These are phyloP conservation scores for Balanococcus diminutus DNA, from an alignment of 2,888 invertebrate species.

Conservation along the genomic window DNA sequence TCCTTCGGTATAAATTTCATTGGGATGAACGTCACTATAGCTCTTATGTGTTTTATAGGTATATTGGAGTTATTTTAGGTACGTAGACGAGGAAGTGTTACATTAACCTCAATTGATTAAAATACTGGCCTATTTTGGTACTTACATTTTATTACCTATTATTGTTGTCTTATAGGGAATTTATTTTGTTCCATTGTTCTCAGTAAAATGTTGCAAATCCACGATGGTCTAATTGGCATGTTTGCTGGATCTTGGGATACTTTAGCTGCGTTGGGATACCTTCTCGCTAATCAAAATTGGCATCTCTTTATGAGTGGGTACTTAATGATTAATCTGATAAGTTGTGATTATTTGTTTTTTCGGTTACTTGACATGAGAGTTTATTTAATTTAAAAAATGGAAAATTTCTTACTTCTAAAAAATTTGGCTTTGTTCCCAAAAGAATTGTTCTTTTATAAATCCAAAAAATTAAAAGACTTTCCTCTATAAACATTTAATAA, in stretches of 20 bases:
- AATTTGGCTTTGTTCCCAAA: no score
- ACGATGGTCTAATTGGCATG: conserved; percentile 58
- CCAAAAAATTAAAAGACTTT: no score
- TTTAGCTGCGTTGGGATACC: conserved; percentile 53
- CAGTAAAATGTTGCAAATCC: conserved; percentile 56
- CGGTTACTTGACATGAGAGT: no score
- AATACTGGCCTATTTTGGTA: not conserved
- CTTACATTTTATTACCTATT: not conserved
- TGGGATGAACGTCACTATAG: conserved; percentile 12
- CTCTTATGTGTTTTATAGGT: not conserved
- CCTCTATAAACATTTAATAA: no score
- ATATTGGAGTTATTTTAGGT: not conserved
- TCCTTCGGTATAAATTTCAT: conserved; percentile 34
- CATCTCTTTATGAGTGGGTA: not conserved
- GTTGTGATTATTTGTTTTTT: no score
- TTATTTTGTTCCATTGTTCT: not conserved
- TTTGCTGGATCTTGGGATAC: conserved; percentile 57
- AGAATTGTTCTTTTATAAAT: no score
- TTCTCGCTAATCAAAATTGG: conserved; percentile 51
- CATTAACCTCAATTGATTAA: not conserved
- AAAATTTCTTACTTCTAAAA: no score
- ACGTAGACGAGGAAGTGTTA: not conserved
- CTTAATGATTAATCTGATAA: not conserved
- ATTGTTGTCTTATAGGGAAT: not conserved
- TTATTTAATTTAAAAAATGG: no score